Evolutionary conservation across 2,113 vertebrate genomes (phyloP).

Genomic region (Cariama cristata): DNA sequence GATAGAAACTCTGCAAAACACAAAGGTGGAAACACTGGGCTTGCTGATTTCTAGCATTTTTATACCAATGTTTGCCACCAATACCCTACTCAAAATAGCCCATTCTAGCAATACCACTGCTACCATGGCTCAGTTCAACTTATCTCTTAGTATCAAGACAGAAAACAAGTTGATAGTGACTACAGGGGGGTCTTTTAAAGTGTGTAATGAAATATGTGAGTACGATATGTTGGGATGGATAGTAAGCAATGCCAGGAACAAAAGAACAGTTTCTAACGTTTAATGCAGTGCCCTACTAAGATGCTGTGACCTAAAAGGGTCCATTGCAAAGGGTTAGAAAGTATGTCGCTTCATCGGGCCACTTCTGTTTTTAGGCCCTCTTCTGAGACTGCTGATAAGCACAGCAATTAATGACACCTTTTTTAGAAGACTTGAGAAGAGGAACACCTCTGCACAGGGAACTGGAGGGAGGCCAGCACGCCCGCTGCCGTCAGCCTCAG

Average conservation of each 20-base stretch:
- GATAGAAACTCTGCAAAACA: not conserved
- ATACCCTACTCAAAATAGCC: not conserved
- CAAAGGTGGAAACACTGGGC: not conserved
- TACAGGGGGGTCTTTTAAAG: not conserved
- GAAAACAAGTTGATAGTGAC: not conserved
- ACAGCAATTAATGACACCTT: not conserved
- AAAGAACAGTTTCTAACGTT: not conserved
- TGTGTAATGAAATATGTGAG: not conserved
- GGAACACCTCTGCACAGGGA: not conserved
- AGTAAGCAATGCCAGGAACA: not conserved
- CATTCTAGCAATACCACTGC: not conserved
- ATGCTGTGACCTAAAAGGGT: not conserved
- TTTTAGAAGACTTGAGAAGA: not conserved
- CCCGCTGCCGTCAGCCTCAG: fast-evolving
- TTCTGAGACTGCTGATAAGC: slow-evolving; percentile 10
- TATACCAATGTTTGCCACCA: not conserved
- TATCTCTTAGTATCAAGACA: not conserved
- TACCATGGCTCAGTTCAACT: not conserved
- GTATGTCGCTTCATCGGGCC: not conserved
- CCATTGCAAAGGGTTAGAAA: not conserved
- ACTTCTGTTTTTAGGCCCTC: not conserved
- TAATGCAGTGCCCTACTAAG: not conserved
- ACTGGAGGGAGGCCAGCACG: not conserved
- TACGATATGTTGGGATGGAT: fast-evolving
- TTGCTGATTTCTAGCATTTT: not conserved